A percentile compares a stretch with the other conserved stretches of the same genome.
Conservation (phyloP, 1,140 invertebrate species). For the Akabosia matsudoensis region DNA sequence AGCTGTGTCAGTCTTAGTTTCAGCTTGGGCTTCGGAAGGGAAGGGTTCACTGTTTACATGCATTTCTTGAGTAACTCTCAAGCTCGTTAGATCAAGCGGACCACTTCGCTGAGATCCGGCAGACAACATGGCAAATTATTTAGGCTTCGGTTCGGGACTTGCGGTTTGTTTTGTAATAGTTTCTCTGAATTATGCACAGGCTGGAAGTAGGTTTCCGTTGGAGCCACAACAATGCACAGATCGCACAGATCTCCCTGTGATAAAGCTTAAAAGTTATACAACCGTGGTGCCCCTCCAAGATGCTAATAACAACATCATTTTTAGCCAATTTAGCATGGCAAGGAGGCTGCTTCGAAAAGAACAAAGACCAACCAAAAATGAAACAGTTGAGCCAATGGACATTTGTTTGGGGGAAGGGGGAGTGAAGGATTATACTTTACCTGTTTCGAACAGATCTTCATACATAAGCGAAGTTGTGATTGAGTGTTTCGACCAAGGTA, state of each 20-base stretch:
- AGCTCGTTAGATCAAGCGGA: not conserved
- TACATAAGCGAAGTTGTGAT: slow-evolving; percentile 24
- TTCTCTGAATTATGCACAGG: not conserved
- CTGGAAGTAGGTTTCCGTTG: slow-evolving; percentile 1
- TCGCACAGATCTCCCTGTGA: slow-evolving; percentile 29
- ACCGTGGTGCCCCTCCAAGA: slow-evolving; percentile 5
- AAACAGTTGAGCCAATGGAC: slow-evolving; percentile 20
- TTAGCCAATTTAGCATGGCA: slow-evolving; percentile 21
- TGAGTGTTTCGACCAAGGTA: slow-evolving; percentile 27
- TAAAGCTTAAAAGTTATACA: slow-evolving; percentile 29
- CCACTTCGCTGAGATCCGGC: not conserved
- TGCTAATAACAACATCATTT: slow-evolving; percentile 15
- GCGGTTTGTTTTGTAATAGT: not conserved
- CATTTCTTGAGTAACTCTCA: not conserved
- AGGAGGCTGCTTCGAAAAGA: slow-evolving; percentile 9
- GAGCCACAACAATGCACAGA: slow-evolving; percentile 9
- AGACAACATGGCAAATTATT: not conserved
- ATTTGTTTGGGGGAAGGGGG: slow-evolving; percentile 30
- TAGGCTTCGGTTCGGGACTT: not conserved
- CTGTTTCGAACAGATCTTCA: slow-evolving; percentile 12
- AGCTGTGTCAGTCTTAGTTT: not conserved
- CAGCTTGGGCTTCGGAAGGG: not conserved
- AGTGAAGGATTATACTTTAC: slow-evolving; percentile 11
- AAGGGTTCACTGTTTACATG: not conserved
- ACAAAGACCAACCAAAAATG: slow-evolving; percentile 14